phyloP scores from a whole-genome alignment of 2,888 invertebrate genomes.

The Calephelis perditalis region DNA sequence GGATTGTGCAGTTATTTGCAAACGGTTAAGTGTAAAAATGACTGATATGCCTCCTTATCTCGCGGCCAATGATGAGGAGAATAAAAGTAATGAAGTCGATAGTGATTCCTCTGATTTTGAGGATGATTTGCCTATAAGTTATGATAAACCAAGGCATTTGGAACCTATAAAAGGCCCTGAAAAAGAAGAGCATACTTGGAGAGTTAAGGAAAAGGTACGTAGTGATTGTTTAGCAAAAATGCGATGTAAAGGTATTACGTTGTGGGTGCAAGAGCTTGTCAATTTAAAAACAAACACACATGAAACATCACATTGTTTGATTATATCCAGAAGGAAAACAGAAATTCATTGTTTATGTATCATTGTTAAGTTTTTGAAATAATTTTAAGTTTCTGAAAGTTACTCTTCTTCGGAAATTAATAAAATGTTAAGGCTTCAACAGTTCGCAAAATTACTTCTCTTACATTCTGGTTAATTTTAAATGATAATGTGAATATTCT shows the following conservation, averaged over 20 bases:
- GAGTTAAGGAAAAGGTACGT: slow-evolving; percentile 92
- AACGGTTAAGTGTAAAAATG: slow-evolving; percentile 46
- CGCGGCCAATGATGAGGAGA: slow-evolving; percentile 65
- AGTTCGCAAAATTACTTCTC: too few relatives aligned
- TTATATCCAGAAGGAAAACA: background rate
- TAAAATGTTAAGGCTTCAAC: too few relatives aligned
- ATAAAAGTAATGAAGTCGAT: slow-evolving; percentile 59
- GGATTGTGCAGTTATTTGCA: slow-evolving; percentile 40
- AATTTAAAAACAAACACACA: slow-evolving; percentile 67
- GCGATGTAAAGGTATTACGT: slow-evolving; percentile 36
- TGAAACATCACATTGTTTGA: slow-evolving; percentile 33
- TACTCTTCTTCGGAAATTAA: background rate
- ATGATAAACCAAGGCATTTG: slow-evolving; percentile 81
- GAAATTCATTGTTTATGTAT: background rate
- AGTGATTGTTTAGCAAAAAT: slow-evolving; percentile 26
- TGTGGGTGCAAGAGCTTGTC: slow-evolving; percentile 26
- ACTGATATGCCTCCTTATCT: slow-evolving; percentile 76
- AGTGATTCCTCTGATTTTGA: slow-evolving; percentile 69
- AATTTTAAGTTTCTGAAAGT: background rate
- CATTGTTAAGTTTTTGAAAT: background rate
- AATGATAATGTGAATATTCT: too few relatives aligned
- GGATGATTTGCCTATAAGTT: slow-evolving; percentile 85
- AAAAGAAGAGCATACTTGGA: slow-evolving; percentile 91
- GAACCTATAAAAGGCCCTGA: slow-evolving; percentile 67
- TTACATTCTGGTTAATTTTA: too few relatives aligned